Conservation (phyloP, 2,113 vertebrate species). For the Casuarius casuarius region DNA sequence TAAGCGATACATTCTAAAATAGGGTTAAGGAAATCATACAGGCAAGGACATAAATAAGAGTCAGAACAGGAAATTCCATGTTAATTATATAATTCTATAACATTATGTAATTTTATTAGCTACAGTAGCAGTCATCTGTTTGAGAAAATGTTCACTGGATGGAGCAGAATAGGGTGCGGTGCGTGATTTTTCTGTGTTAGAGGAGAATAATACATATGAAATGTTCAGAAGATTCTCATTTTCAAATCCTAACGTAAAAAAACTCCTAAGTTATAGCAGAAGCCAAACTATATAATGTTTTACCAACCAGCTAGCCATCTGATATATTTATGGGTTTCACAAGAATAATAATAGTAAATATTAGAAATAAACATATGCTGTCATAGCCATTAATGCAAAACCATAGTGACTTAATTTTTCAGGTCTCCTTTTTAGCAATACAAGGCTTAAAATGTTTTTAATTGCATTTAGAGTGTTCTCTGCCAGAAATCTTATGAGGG, state of each 20-base stretch:
- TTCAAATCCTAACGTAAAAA: not conserved
- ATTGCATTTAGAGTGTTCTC: not conserved
- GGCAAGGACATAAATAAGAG: not conserved
- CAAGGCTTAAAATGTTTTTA: not conserved
- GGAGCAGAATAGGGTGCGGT: not conserved
- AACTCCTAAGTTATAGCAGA: not conserved
- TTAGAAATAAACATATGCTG: not conserved
- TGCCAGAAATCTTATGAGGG: not conserved
- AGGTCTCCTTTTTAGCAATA: not conserved
- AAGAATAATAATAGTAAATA: not conserved
- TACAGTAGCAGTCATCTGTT: not conserved
- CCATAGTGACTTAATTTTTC: not conserved
- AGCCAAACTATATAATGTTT: not conserved
- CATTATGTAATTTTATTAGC: not conserved
- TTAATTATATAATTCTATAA: not conserved
- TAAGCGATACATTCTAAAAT: not conserved
- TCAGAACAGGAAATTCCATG: not conserved
- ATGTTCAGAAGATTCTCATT: not conserved
- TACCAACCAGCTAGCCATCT: not conserved
- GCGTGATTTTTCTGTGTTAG: not conserved
- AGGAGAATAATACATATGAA: not conserved
- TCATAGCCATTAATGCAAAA: not conserved
- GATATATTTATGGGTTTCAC: not conserved
- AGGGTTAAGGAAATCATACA: not conserved
- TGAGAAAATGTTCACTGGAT: not conserved